Percentiles rank a stretch among this genome's conserved stretches.
Conservation (phyloP, 2,113 vertebrate genomes). For the Astatoreochromis straeleni region DNA sequence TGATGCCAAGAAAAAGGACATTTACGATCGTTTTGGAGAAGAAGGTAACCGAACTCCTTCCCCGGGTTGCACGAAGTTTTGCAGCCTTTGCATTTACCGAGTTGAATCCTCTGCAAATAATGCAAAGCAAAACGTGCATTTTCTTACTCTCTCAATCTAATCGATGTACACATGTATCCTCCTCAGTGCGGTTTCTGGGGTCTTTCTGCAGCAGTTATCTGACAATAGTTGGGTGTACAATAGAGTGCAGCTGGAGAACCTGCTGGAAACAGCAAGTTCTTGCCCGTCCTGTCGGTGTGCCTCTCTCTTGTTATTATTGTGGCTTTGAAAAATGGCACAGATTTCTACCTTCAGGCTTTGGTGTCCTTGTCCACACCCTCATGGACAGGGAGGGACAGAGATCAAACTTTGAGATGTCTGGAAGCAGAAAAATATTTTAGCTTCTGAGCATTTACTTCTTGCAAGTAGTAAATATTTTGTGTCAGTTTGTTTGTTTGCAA, state of each 20-base stretch:
- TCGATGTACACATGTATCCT: neutral
- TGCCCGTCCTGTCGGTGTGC: neutral
- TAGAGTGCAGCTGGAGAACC: constrained; percentile 12
- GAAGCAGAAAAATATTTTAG: neutral
- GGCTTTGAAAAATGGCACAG: neutral
- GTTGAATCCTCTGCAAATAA: neutral
- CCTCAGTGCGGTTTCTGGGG: neutral
- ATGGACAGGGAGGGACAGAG: neutral
- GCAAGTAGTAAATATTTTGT: neutral
- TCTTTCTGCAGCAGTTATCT: neutral
- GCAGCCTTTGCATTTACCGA: neutral
- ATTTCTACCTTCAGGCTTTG: neutral
- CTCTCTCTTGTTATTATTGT: neutral
- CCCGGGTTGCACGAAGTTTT: neutral
- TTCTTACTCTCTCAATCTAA: neutral
- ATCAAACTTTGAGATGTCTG: neutral
- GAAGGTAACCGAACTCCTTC: constrained; percentile 72
- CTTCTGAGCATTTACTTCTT: neutral
- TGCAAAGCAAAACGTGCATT: neutral
- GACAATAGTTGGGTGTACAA: neutral
- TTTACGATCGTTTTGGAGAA: constrained; percentile 87
- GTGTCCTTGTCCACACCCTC: neutral
- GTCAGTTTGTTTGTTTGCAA: neutral
- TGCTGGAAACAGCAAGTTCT: constrained; percentile 32
- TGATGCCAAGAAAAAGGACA: constrained; percentile 86